Percentiles rank a stretch among this genome's conserved stretches.
phyloP scores from a whole-genome alignment of 2,888 invertebrate species.

The Erpobdella octoculata region DNA sequence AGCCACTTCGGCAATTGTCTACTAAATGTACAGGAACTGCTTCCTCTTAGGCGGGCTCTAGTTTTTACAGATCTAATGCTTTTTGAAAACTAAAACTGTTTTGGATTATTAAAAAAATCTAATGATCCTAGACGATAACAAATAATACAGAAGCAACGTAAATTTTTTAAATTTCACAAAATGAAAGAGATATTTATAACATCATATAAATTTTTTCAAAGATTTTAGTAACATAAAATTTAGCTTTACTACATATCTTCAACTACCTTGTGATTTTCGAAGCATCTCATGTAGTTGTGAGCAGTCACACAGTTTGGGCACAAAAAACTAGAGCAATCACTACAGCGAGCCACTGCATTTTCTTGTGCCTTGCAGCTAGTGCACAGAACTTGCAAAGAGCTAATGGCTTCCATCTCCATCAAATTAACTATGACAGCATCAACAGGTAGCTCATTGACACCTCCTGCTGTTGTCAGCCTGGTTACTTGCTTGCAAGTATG shows the following conservation, averaged over 20 bases:
- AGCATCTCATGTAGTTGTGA: constrained; percentile 91
- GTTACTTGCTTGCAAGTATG: constrained; percentile 54
- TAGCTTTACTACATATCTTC: no score
- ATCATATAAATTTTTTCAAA: no score
- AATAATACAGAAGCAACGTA: no score
- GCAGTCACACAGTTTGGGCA: constrained; percentile 89
- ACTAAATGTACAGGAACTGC: no score
- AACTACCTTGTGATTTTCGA: constrained; percentile 74
- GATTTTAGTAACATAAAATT: no score
- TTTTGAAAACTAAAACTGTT: no score
- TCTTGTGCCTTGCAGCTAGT: constrained; percentile 92
- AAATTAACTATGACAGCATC: constrained; percentile 71
- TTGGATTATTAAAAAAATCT: no score
- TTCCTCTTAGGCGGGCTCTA: no score
- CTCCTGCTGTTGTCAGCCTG: constrained; percentile 49
- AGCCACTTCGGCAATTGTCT: no score
- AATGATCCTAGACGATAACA: neutral
- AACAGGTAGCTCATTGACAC: constrained; percentile 68
- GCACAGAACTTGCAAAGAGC: constrained; percentile 65
- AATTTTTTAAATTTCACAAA: no score
- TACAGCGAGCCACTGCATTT: constrained; percentile 83
- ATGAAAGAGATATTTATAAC: no score
- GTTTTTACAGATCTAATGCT: no score
- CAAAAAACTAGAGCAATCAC: constrained; percentile 85
- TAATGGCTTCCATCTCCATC: constrained; percentile 59